Percentiles rank a stretch among this genome's conserved stretches.
Evolutionary conservation across 2,797 vertebrate species (phyloP).

Genomic region (Sebastes diploproa): DNA sequence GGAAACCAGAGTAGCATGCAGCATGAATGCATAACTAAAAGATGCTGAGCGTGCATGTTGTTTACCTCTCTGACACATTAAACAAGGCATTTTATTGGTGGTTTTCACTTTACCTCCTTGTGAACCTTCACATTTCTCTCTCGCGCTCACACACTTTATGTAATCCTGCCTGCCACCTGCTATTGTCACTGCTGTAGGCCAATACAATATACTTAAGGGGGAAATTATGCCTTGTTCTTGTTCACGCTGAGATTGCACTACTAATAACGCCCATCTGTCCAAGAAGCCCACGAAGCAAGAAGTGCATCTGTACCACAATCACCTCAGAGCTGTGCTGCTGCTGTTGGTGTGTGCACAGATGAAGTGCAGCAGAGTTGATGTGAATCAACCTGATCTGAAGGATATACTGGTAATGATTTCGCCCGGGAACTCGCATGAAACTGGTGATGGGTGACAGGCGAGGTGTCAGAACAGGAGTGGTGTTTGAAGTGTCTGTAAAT

Average conservation of each 20-base stretch:
- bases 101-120: neutral
- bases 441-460: conserved; percentile 25
- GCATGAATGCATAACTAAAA: conserved; percentile 1
- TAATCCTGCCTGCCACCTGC: conserved; percentile 50
- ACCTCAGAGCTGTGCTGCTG: neutral
- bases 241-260: conserved; percentile 29
- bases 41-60: neutral
- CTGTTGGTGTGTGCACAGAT: neutral
- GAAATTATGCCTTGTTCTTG: conserved; percentile 21
- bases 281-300: neutral
- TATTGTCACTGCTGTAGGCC: conserved; percentile 43
- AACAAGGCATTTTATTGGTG: neutral
- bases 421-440: conserved; percentile 12
- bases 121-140: conserved; percentile 35
- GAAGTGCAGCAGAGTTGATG: neutral
- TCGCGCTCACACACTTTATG: conserved; percentile 16
- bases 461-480: conserved; percentile 6
- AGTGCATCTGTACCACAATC: conserved; percentile 4
- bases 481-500: conserved; percentile 30
- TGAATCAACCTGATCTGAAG: conserved; percentile 13
- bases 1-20: neutral
- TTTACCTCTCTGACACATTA: neutral
- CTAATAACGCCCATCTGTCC: conserved; percentile 53
- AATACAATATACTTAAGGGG: conserved; percentile 33
- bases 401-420: conserved; percentile 28